Percentiles rank a stretch among this genome's conserved stretches.
Evolutionary conservation across 2,113 vertebrate species (phyloP).

Genomic region (Callithrix jacchus): DNA sequence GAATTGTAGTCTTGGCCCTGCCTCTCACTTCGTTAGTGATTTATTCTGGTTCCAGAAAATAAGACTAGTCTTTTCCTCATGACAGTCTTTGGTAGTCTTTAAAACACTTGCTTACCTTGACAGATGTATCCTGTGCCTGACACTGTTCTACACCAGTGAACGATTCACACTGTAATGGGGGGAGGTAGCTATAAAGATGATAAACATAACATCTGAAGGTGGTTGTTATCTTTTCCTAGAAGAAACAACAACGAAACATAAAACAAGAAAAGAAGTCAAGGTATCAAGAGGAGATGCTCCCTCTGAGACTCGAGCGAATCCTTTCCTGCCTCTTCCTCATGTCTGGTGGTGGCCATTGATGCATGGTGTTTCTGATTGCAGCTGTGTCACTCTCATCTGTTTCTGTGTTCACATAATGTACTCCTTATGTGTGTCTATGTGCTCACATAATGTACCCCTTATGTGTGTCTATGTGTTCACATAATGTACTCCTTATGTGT

Average conservation of each 20-base stretch:
- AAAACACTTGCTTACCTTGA: not conserved
- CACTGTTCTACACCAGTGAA: not conserved
- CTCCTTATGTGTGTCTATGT: not conserved
- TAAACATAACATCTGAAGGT: not conserved
- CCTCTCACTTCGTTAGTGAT: not conserved
- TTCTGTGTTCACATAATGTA: not conserved
- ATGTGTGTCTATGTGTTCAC: too few relatives aligned
- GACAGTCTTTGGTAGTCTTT: not conserved
- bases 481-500: too few relatives aligned
- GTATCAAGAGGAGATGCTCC: too few relatives aligned
- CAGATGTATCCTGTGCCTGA: not conserved
- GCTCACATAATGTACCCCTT: too few relatives aligned
- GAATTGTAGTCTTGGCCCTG: not conserved
- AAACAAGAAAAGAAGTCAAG: too few relatives aligned
- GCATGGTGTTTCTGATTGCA: not conserved
- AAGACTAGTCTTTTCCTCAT: not conserved
- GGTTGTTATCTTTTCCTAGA: slow-evolving; percentile 64
- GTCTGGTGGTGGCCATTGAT: accelerated
- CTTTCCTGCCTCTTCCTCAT: too few relatives aligned
- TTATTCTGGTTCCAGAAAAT: not conserved
- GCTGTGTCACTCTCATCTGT: accelerated
- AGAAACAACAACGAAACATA: too few relatives aligned
- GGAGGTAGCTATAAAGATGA: not conserved
- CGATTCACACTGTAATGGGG: not conserved
- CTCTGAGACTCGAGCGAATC: not conserved